phyloP scores from a whole-genome alignment of 92 coral and sea anemone genomes.

The Bergia sp. region DNA sequence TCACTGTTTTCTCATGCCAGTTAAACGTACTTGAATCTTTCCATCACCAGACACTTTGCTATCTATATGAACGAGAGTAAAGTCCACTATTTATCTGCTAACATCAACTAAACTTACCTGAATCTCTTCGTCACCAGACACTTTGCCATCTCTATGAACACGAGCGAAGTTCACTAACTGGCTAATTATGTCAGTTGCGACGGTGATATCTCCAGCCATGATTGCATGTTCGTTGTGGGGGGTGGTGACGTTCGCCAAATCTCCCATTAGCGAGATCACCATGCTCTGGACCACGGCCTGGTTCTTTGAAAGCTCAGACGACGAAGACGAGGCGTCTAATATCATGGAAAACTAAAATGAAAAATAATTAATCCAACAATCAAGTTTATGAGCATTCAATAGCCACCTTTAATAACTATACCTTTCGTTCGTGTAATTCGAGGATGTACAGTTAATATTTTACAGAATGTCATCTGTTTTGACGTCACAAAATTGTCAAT shows the following conservation, averaged over 20 bases:
- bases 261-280: conserved; percentile 21
- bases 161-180: conserved; percentile 39
- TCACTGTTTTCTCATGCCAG: conserved; percentile 8
- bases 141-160: conserved; percentile 18
- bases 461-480: too few species aligned
- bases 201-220: conserved; percentile 30
- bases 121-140: conserved; percentile 28
- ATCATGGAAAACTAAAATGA: conserved; percentile 18
- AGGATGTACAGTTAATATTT: too few species aligned
- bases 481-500: too few species aligned
- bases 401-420: too few species aligned
- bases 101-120: background rate
- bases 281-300: background rate
- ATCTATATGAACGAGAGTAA: conserved; percentile 7
- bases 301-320: conserved; percentile 11
- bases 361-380: too few species aligned
- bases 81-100: conserved; percentile 12
- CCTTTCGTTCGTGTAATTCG: too few species aligned
- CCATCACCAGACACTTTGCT: conserved; percentile 11
- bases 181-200: conserved; percentile 23
- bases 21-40: background rate
- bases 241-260: conserved; percentile 18
- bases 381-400: too few species aligned
- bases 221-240: conserved; percentile 31
- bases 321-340: conserved; percentile 14